A percentile compares a stretch with the other conserved stretches of the same genome.
Conservation (phyloP, 2,797 vertebrate genomes). For the Artibeus lituratus region DNA sequence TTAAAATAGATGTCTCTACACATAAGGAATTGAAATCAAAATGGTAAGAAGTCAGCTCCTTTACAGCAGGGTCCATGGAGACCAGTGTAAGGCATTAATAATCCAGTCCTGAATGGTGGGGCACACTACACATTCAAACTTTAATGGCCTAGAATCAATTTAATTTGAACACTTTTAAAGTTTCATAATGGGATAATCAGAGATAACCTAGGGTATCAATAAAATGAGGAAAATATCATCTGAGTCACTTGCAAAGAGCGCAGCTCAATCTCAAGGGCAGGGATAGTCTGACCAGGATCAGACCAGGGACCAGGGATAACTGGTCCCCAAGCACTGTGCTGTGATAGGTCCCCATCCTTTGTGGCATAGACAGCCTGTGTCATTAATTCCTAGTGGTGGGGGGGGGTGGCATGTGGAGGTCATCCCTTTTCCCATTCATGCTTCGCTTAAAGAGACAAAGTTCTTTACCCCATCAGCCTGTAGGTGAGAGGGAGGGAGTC, state of each 20-base stretch:
- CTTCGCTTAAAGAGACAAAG: not conserved
- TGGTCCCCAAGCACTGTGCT: not conserved
- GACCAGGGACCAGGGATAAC: too few species aligned
- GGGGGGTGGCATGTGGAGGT: not conserved
- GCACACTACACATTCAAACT: not conserved
- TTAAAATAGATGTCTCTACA: not conserved
- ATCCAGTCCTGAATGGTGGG: not conserved
- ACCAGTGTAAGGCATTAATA: not conserved
- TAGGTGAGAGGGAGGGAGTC: not conserved
- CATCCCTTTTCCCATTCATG: not conserved
- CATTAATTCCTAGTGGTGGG: not conserved
- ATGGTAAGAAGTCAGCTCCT: not conserved
- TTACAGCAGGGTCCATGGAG: not conserved
- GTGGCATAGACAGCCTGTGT: too few species aligned
- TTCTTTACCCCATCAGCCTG: not conserved
- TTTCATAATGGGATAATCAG: not conserved
- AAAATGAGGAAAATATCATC: not conserved
- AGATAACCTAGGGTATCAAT: not conserved
- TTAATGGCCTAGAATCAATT: not conserved
- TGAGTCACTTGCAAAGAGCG: not conserved
- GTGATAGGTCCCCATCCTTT: not conserved
- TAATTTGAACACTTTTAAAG: not conserved
- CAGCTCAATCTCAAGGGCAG: not conserved
- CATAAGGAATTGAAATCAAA: not conserved
- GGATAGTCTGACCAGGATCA: not conserved